Base-by-base conservation (phyloP, 2,113 vertebrate species). In the Chitala chitala region DNA sequence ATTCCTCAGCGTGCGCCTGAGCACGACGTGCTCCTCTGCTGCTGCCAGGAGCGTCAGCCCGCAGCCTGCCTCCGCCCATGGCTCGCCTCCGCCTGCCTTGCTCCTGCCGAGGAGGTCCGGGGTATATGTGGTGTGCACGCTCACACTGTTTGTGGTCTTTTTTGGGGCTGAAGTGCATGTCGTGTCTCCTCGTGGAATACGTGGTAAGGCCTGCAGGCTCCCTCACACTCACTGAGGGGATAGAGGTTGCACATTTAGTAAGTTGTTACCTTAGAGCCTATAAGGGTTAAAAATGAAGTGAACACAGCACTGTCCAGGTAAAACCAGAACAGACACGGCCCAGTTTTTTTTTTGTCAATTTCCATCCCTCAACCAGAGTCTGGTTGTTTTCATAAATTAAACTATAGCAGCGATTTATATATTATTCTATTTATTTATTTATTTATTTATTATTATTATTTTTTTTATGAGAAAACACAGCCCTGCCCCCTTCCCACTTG, bases 101-200 rank as follows among this genome's bases (percentile, higher is more conserved):
- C 17, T 24, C 29, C 3, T 51, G 46, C 31, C 4, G 4, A 1
- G 15, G 38, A 15, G 20, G 3, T 15, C 61, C 33, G 6, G 13
- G 3, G 53, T 55, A 26, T n/a, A 61, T 82, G 75, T 80, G 68
- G 76, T 68, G 46, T 31, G 15, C 76, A 72, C 82, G 81, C 75
- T 88, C 82, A 89, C 86, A 83, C 86, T 63, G 77, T 86, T 84
- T 89, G 72, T 81, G 88, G 84, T 91, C 82, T 90, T 87, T 89
- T 84, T 86, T 87, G 83, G 84, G 83, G 79, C 78, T 80, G 84
- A 87, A 88, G 80, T 71, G 79, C 77, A 82, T 76, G 77, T 74
- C 78, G 80, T 84, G 78, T 84, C 84, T 82, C 78, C 84, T 82
- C 7, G 89, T 90, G 88, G 88, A 91, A 64, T 89, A 90, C 79